Evolutionary conservation across 2,888 invertebrate genomes (phyloP).

Genomic region (Oscheius sp.): DNA sequence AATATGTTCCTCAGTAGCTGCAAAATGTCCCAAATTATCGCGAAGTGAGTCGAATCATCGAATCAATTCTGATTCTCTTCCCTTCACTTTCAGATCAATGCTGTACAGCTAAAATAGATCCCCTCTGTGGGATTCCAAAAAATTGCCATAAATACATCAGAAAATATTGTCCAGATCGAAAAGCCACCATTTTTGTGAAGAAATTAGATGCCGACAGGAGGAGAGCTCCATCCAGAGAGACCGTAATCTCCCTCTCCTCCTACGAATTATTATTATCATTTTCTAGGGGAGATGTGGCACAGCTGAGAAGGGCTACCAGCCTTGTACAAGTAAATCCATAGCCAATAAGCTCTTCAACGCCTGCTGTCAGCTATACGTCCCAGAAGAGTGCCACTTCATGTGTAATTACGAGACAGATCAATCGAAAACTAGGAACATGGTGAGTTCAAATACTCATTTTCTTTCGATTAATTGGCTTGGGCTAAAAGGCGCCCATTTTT

Average conservation of each 20-base stretch:
- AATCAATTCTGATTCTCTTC: not conserved
- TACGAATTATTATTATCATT: not conserved
- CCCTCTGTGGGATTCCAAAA: constrained; percentile 40
- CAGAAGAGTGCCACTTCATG: constrained; percentile 65
- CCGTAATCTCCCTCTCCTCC: constrained; percentile 24
- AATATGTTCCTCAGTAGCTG: constrained; percentile 6
- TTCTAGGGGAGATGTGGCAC: constrained; percentile 66
- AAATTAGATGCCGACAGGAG: constrained; percentile 38
- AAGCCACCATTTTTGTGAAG: constrained; percentile 37
- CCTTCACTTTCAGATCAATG: constrained; percentile 35
- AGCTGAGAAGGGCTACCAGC: constrained; percentile 62
- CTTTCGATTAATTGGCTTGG: not conserved
- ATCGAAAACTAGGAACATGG: constrained; percentile 59
- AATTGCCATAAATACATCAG: constrained; percentile 45
- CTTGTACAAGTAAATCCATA: constrained; percentile 63
- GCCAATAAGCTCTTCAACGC: constrained; percentile 65
- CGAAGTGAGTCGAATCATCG: too few species aligned
- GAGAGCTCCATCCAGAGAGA: constrained; percentile 36
- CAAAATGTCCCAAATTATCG: constrained; percentile 4
- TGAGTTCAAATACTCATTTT: constrained; percentile 21
- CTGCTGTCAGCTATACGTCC: constrained; percentile 65
- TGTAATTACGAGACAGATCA: constrained; percentile 67
- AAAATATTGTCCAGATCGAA: constrained; percentile 47
- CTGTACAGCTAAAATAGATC: constrained; percentile 39
- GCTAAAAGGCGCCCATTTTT: too few species aligned